phyloP scores from a whole-genome alignment of 2,113 vertebrate species.

The Phylloscopus whistleri region DNA sequence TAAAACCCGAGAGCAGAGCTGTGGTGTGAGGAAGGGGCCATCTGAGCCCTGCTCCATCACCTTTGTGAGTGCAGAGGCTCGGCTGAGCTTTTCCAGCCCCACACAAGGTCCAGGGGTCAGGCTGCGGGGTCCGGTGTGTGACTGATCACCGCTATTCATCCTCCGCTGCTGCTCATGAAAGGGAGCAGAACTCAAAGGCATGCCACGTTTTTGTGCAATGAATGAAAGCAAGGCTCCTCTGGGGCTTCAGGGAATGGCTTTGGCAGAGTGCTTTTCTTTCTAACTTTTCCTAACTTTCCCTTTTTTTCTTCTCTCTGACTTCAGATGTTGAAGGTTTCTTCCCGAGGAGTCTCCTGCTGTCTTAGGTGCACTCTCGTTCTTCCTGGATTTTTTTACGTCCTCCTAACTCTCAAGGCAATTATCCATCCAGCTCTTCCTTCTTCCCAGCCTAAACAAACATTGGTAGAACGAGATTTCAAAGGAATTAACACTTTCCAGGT shows the following conservation, averaged over 20 bases:
- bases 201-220: not conserved
- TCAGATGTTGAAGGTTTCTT: not conserved
- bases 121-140: accelerated
- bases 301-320: not conserved
- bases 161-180: not conserved
- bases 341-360: not conserved
- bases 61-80: not conserved
- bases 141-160: not conserved
- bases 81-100: not conserved
- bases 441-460: not conserved
- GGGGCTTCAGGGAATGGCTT: not conserved
- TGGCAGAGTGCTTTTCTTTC: not conserved
- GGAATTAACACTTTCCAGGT: not conserved
- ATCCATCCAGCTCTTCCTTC: not conserved
- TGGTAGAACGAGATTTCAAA: not conserved
- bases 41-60: not conserved
- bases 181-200: not conserved
- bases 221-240: not conserved
- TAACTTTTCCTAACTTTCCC: not conserved
- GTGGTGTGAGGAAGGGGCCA: not conserved
- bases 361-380: not conserved
- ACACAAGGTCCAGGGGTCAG: not conserved
- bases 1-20: not conserved
- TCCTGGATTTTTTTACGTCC: not conserved
- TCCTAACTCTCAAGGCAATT: not conserved